These are phyloP conservation scores for Temnothorax rugatulus DNA, from an alignment of 2,888 invertebrate species.

Conservation along the genomic window DNA sequence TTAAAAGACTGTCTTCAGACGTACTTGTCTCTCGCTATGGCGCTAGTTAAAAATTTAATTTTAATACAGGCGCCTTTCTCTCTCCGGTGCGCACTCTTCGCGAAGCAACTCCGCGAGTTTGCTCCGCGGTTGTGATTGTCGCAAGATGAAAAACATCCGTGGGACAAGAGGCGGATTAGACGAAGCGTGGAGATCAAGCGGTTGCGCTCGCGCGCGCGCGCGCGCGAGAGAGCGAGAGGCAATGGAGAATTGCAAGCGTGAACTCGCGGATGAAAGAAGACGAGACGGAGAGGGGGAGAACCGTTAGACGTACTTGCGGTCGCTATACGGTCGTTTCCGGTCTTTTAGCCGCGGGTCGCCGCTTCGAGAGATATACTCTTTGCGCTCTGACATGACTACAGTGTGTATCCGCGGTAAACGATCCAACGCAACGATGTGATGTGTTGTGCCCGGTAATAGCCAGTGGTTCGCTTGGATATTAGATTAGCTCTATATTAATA, in stretches of 20 bases:
- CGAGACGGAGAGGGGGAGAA: slow-evolving; percentile 56
- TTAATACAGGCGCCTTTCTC: neutral
- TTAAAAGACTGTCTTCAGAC: slow-evolving; percentile 15
- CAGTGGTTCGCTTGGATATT: slow-evolving; percentile 14
- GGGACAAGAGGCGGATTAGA: slow-evolving; percentile 62
- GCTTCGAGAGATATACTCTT: slow-evolving; percentile 66
- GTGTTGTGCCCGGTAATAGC: slow-evolving; percentile 13
- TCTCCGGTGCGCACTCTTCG: slow-evolving; percentile 1
- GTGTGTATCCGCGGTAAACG: slow-evolving; percentile 57
- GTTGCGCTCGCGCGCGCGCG: slow-evolving; percentile 24
- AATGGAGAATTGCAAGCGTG: slow-evolving; percentile 60
- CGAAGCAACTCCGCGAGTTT: neutral
- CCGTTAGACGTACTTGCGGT: slow-evolving; percentile 79
- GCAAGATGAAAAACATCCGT: slow-evolving; percentile 37
- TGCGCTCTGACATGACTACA: slow-evolving; percentile 53
- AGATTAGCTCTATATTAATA: neutral
- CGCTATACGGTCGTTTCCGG: slow-evolving; percentile 79
- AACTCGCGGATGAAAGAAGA: slow-evolving; percentile 64
- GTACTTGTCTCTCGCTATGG: neutral
- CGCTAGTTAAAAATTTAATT: slow-evolving; percentile 39
- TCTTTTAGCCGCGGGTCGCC: slow-evolving; percentile 73
- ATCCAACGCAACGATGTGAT: slow-evolving; percentile 30
- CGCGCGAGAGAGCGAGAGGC: slow-evolving; percentile 42
- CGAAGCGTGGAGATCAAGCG: slow-evolving; percentile 59
- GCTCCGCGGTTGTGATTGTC: neutral